Evolutionary conservation across 1,140 invertebrate genomes (phyloP), one percentile per base, ranked within the genome.

Genomic region (Delia radicum): DNA sequence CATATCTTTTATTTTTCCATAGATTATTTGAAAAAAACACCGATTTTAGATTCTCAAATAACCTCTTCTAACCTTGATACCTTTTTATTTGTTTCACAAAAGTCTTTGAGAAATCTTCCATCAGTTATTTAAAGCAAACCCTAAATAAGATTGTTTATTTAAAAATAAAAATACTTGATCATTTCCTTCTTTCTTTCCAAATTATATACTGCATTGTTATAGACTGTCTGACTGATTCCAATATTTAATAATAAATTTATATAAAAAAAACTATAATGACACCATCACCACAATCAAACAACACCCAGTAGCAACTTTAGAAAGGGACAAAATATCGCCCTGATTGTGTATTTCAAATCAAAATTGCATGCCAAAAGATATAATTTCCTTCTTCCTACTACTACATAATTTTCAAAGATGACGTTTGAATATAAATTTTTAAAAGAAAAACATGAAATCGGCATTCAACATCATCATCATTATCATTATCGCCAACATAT

Each of bases 301-400:
- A 55, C 37, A 42, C n/a, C 48, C 48, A 55, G 48, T 55, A 55
- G 48, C 48, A 55, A 55, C 48, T 55, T 55, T 21, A 55, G 48
- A 55, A 55, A 55, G 48, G 48, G 48, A 55, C 48, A 55, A 55
- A 55, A 21, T 24, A 55, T 18, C 48, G 48, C 48, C 48, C 48
- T 55, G 48, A 55, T 55, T 55, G 24, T 55, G 48, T 55, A 55
- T 55, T 55, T 55, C 48, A 55, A 55, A 55, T 55, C 48, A 21
- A 55, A 55, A 55, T 55, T 55, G 48, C 48, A 55, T 55, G 48
- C n/a, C 48, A 55, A 55, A n/a, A 55, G n/a, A 21, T 55, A 55
- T 55, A 55, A 55, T 55, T 55, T 55, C 48, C 48, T 21, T 21
- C 48, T 55, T 8, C 48, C 48, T 21, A 55, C 48, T 18, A 55